Base-by-base conservation (phyloP, 2,113 vertebrate genomes). In the Oceanites oceanicus region DNA sequence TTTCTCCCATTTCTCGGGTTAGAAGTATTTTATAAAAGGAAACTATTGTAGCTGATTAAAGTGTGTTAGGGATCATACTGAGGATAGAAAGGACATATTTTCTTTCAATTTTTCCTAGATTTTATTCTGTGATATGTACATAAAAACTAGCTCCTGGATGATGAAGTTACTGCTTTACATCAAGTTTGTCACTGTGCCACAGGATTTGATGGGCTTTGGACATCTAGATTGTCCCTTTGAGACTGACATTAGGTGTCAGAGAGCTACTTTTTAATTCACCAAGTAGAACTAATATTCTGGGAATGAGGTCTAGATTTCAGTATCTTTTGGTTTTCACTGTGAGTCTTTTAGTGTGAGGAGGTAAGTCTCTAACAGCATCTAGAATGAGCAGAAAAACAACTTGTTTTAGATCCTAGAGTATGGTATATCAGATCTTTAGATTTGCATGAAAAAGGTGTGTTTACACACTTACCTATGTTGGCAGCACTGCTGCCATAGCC, bases 401-500 rank as follows among this genome's bases (percentile, higher is more conserved):
- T 30, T 8, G 7, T 7, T 59, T 87, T 78, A 38, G 17, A 58
- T 58, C 21, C 26, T 76, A n/a, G 36, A 32, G 9, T 50, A 27
- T 19, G 20, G 18, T 56, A 4, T 32, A n/a, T 20, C 17, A 27
- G 30, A 20, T 50, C 12, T 32, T 67, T 32, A 74, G 29, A 10
- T 70, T 32, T 80, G 6, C 32, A 20, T n/a, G 17, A 75, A 63
- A 55, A 75, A 32, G 6, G 6, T 17, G 5, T 49, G 13, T 18
- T 67, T 61, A 29, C 15, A 73, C 53, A 61, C 0, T 0, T 21
- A 29, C 1, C 1, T 38, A 14, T 7, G 7, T 38, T 80, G 62
- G 27, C 49, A 72, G 45, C 38, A n/a, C 25, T n/a, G 22, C 49
- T 62, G 55, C 17, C 17, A 17, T 45, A 61, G 11, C 18, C 45